Base-by-base conservation (phyloP, 2,888 invertebrate genomes). In the Rhamphomyia laevipes region DNA sequence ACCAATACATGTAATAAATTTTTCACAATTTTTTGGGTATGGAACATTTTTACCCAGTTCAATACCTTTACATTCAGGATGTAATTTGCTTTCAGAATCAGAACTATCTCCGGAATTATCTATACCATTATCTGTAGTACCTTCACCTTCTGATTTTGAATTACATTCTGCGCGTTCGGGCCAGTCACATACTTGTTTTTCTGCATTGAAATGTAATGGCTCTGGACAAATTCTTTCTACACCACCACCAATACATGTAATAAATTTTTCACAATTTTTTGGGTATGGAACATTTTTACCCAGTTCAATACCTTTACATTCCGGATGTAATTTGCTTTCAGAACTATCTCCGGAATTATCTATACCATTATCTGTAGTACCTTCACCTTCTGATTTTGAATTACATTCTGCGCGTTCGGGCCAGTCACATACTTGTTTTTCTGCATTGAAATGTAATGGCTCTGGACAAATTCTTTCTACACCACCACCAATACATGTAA, bases 1-100 rank as follows among this genome's bases (percentile, higher is more conserved):
- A 23, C 59, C 48, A 5, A 58, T 53, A 30, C 65, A 66, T 6
- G 63, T 52, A 17, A 60, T 58, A 31, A 59, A 66, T 11, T 59
- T 59, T 2, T 50, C 52, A 41, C 66, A 66, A 4, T 57, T 59
- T 12, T 59, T 59, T 17, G 57, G 54, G 51, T 63, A 60, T 6
- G 63, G 59, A 17, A 64, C 50, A 17, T 48, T 40, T 16, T 56
- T 53, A 3, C 51, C 50, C 2, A 37, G 10, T 9, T 52, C 31
- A 23, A 53, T 30, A n/a, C 45, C 53, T 17, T 50, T 51, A 6
- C 58, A 59, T 1, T 56, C 43, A 21, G 23, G 23, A 7, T 2
- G 9, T 57, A 57, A 13, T 45, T 53, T 5, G 46, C 54, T 17
- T 56, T 50, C 1, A 58, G 58, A 46, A 53, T 12, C 12, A 47